Base-by-base conservation (phyloP, 64 coral and sea anemone species). In the Hydrozoanthus tunicans region DNA sequence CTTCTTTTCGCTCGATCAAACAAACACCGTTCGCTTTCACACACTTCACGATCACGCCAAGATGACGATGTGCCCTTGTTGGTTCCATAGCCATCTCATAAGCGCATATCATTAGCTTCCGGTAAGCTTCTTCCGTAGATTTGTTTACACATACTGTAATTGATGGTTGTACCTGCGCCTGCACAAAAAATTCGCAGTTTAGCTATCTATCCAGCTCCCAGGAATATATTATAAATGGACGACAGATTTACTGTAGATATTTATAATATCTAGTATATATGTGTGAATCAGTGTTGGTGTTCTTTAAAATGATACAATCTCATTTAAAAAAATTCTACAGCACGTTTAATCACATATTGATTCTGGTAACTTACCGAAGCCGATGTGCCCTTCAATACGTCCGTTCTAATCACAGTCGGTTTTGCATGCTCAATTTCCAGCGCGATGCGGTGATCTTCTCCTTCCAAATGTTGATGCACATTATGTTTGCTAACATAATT, bases 61-160 rank as follows among this genome's bases (percentile, higher is more conserved):
- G 73, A 53, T 89, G 85, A 56, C 58, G 66, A 89, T 89, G 85
- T 4, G 85, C 66, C 85, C 74, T 89, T 75, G 85, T 89, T 7
- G 85, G 85, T 73, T 89, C 85, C 66, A 89, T 89, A 73, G 85
- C 85, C 85, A 89, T 89, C 72, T 89, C 85, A 74, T 89, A 89
- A 13, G 69, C 85, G 58, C 85, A 89, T 89, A 58, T 89, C 70
- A 89, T 89, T 69, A 89, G 85, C 85, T 73, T 89, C 57, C 68
- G 53, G 65, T 89, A 89, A 6, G 85, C 70, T 52, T 89, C 53
- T 24, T 89, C 67, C 14, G 70, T 89, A 26, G 69, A 89, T 89
- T 89, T 89, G 61, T 89, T 89, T 26, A 74, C 69, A 53, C 66
- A 73, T 55, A 53, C 61, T 60, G 32, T 89, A 69, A 89, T 58